phyloP scores from a whole-genome alignment of 2,888 invertebrate genomes.

The Aleiodes testaceus region DNA sequence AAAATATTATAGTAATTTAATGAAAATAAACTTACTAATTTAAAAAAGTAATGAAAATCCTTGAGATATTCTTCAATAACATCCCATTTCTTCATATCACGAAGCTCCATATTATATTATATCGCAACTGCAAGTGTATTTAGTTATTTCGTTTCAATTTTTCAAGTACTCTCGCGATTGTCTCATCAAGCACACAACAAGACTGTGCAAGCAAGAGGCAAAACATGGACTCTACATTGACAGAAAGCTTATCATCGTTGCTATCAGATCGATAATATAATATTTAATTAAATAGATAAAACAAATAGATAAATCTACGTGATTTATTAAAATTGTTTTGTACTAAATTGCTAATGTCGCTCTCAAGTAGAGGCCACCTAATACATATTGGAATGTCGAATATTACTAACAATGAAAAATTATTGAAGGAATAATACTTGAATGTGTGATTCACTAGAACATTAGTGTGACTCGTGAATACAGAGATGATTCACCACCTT shows the following conservation, averaged over 20 bases:
- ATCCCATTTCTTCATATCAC: constrained; percentile 57
- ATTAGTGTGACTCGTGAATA: too few species aligned
- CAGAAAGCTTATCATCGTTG: constrained; percentile 27
- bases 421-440: too few species aligned
- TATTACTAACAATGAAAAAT: too few species aligned
- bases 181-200: neutral
- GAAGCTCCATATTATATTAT: constrained; percentile 58
- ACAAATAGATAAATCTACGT: too few species aligned
- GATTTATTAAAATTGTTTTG: too few species aligned
- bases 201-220: neutral
- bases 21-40: constrained; percentile 57
- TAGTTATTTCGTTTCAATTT: neutral
- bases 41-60: constrained; percentile 56
- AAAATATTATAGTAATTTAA: constrained; percentile 17
- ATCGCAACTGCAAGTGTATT: neutral
- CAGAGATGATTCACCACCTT: too few species aligned
- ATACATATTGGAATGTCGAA: too few species aligned
- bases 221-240: too few species aligned
- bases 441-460: too few species aligned
- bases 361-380: too few species aligned
- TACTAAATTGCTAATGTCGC: too few species aligned
- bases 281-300: too few species aligned
- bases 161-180: neutral
- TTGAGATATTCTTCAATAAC: constrained; percentile 61
- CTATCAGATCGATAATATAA: neutral